phyloP scores from a whole-genome alignment of 1,140 invertebrate genomes.

The Dufourea novaeangliae region DNA sequence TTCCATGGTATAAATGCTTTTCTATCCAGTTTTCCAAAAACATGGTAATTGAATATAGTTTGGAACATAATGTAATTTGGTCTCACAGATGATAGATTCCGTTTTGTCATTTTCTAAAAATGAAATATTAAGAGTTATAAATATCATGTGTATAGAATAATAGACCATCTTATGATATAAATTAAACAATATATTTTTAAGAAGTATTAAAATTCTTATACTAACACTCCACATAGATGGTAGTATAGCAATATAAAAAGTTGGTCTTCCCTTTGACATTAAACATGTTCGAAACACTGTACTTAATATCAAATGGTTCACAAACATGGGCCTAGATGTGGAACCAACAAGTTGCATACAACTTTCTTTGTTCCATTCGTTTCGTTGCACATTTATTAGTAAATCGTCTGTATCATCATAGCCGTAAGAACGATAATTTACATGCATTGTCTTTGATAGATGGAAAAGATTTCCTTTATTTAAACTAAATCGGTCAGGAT shows the following conservation, averaged over 20 bases:
- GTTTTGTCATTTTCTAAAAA: conserved; percentile 6
- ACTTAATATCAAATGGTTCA: conserved; percentile 53
- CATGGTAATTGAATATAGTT: conserved; percentile 67
- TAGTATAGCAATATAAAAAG: conserved; percentile 62
- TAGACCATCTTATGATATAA: neutral
- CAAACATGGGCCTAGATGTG: neutral
- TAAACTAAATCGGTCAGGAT: conserved; percentile 48
- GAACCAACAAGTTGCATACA: conserved; percentile 62
- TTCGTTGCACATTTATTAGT: conserved; percentile 39
- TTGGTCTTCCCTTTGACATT: conserved; percentile 52
- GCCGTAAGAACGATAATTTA: neutral
- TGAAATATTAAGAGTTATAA: neutral
- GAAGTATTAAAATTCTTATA: conserved; percentile 32
- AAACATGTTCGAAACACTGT: conserved; percentile 53
- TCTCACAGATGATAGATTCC: fast-evolving
- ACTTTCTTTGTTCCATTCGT: conserved; percentile 58
- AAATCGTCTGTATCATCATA: neutral
- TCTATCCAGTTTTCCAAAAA: conserved; percentile 66
- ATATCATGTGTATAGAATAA: conserved; percentile 54
- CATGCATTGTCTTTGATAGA: neutral
- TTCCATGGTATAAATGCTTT: conserved; percentile 66
- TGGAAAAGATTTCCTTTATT: conserved; percentile 42
- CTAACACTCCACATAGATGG: conserved; percentile 63
- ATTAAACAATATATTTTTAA: neutral
- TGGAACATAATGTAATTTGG: conserved; percentile 60